Evolutionary conservation across 2,113 vertebrate genomes (phyloP).

Genomic region (Nerophis lumbriciformis): DNA sequence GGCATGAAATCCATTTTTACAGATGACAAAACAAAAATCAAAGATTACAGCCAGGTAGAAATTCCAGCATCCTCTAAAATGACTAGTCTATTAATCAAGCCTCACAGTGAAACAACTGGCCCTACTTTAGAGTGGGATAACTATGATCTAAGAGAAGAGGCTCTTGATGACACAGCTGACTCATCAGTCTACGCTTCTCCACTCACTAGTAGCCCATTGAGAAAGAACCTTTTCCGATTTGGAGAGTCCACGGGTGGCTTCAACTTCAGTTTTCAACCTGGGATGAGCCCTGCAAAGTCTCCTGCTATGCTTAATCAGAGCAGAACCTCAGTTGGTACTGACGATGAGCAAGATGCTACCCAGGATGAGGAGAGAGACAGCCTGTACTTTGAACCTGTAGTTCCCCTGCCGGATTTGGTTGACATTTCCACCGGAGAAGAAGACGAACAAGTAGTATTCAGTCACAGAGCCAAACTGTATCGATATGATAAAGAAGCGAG

Average conservation of each 20-base stretch:
- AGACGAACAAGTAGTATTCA: conserved; percentile 91
- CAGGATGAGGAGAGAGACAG: conserved; percentile 92
- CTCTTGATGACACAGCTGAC: conserved; percentile 78
- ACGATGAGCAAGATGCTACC: conserved; percentile 86
- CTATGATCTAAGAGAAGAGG: conserved; percentile 84
- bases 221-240: conserved; percentile 91
- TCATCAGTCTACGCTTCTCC: conserved; percentile 84
- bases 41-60: conserved; percentile 60
- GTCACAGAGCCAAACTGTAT: conserved; percentile 93
- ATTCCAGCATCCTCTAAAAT: conserved; percentile 30
- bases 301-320: conserved; percentile 89
- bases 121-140: conserved; percentile 92
- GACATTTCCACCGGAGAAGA: conserved; percentile 92
- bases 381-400: conserved; percentile 94
- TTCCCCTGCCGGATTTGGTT: conserved; percentile 90
- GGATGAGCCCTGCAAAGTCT: conserved; percentile 89
- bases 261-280: conserved; percentile 94
- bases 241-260: conserved; percentile 91
- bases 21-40: conserved; percentile 83
- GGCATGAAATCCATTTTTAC: conserved; percentile 91
- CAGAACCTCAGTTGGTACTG: conserved; percentile 81
- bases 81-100: conserved; percentile 69
- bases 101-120: conserved; percentile 75
- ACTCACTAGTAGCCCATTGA: conserved; percentile 78
- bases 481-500: conserved; percentile 85